Evolutionary conservation across 2,797 vertebrate genomes (phyloP).

Genomic region (Merluccius polli): DNA sequence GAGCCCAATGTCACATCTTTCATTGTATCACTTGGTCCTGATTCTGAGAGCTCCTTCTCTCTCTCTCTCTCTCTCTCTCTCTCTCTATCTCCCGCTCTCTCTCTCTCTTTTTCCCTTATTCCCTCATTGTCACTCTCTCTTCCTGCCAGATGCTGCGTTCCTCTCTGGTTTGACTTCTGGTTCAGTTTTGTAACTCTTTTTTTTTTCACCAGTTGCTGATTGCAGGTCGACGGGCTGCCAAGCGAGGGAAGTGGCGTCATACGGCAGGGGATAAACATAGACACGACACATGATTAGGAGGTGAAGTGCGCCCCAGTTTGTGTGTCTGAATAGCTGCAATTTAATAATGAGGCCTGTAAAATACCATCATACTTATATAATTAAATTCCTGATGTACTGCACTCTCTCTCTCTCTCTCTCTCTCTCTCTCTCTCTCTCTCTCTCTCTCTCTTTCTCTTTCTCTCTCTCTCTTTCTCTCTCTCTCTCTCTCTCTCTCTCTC

Average conservation of each 20-base stretch:
- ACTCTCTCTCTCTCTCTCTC: no score
- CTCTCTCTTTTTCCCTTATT: not conserved
- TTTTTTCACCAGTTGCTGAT: conserved; percentile 57
- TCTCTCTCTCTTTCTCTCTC: no score
- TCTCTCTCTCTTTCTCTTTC: no score
- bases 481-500: no score
- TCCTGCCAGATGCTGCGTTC: conserved; percentile 57
- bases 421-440: no score
- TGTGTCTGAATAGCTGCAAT: conserved; percentile 31
- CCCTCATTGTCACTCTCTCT: not conserved
- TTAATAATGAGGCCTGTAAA: conserved; percentile 31
- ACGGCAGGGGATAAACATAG: conserved; percentile 49
- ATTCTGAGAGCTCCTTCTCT: conserved; percentile 7
- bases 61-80: not conserved
- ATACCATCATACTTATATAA: conserved; percentile 24
- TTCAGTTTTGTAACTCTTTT: conserved; percentile 63
- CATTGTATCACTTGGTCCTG: conserved; percentile 12
- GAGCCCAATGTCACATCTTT: conserved; percentile 4
- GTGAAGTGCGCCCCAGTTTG: conserved; percentile 15
- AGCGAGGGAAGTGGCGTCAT: conserved; percentile 66
- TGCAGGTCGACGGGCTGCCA: conserved; percentile 54
- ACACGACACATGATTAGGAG: not conserved
- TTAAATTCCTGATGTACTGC: not conserved
- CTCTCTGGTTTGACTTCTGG: conserved; percentile 52
- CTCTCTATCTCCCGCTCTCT: not conserved